phyloP scores from a whole-genome alignment of 2,113 vertebrate genomes.

The Carlito syrichta region DNA sequence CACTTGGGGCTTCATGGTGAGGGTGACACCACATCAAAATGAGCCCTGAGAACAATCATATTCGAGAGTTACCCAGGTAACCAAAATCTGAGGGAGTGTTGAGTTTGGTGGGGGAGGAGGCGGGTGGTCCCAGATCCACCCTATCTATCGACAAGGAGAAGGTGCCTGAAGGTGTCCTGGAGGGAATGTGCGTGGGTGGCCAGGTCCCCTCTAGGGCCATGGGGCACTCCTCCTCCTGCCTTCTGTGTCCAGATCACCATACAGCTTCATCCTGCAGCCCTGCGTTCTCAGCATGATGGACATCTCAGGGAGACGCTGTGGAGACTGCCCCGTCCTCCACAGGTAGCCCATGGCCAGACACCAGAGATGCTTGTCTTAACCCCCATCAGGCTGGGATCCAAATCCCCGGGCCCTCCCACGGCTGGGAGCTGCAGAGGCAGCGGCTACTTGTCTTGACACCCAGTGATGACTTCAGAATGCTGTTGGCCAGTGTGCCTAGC shows the following conservation, averaged over 20 bases:
- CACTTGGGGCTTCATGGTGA: rapidly evolving
- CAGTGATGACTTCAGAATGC: neutral
- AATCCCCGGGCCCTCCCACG: neutral
- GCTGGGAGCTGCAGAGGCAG: neutral
- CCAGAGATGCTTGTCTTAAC: neutral
- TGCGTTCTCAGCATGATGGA: neutral
- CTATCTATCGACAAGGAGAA: neutral
- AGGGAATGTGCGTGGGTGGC: neutral
- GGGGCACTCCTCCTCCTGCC: neutral
- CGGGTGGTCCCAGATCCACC: neutral
- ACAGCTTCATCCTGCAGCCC: no score
- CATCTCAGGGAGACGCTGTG: neutral
- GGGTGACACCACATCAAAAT: no score
- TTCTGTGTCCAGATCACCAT: neutral
- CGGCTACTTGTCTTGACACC: neutral
- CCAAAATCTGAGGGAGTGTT: neutral
- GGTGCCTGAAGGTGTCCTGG: neutral
- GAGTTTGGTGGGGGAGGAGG: neutral
- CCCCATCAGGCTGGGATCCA: neutral
- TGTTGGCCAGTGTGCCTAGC: rapidly evolving
- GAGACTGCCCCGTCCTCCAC: neutral
- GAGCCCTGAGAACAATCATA: neutral
- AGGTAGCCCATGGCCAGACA: neutral
- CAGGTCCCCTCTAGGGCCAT: neutral
- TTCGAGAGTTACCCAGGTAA: neutral